Base-by-base conservation (phyloP, 2,888 invertebrate species). In the Strigamia transsilvanica region DNA sequence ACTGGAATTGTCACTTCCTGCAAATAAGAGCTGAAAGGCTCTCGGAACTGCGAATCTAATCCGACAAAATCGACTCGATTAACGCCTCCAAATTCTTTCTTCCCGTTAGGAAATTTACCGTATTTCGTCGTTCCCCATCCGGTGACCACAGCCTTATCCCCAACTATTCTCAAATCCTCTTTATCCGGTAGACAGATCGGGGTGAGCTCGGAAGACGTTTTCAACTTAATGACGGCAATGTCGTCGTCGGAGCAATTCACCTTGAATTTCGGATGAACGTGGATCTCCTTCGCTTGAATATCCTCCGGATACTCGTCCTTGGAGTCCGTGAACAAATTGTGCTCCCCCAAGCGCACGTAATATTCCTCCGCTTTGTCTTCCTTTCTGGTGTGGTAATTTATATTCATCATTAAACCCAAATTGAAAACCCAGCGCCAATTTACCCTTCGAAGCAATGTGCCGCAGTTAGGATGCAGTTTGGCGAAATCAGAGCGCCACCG, bases 61-160 rank as follows among this genome's bases (percentile, higher is more conserved):
- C 10, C n/a, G n/a, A 51, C 13, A 51, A 51, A 34, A 27, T 3
- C 27, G 27, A 27, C 2, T 27, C 27, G 27, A 27, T 27, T 27
- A 27, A 3, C 1, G 27, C 38, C 10, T 7, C 6, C 18, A n/a
- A 2, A 2, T 1, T 23, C n/a, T 0, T 3, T 10, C 9, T 18
- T 1, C 1, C 23, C n/a, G 77, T 77, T 77, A n/a, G 27, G 10
- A 0, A n/a, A 15, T 21, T 21, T 18, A 79, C 79, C 79, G 21
- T 79, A 79, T 79, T 18, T 38, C 0, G 13, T 79, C 15, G 79
- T 79, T 32, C 79, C 79, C 79, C 79, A 79, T 13, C 79, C 79
- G 18, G 79, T 15, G n/a, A 79, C 79, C 3, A 38, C 21, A 10
- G 2, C 34, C 0, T 12, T 9, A 13, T 38, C 9, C 5, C n/a